Base-by-base conservation (phyloP, 2,888 invertebrate species). In the Eristalis pertinax region DNA sequence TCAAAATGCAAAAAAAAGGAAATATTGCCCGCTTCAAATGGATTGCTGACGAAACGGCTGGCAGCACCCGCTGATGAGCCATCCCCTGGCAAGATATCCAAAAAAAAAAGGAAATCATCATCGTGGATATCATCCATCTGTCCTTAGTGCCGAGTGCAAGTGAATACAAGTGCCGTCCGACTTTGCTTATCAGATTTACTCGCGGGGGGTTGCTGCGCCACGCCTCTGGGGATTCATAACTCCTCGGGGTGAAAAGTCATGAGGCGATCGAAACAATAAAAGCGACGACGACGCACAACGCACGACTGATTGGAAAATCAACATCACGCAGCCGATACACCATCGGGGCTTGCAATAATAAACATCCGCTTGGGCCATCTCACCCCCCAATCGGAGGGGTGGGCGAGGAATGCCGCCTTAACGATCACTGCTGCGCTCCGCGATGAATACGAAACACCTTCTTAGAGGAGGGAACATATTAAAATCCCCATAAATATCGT, bases 401-500 rank as follows among this genome's bases (percentile, higher is more conserved):
- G 50, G 50, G 11, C 41, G 56, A n/a, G 41, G 43, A 38, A 41
- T 26, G 43, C 73, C 64, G 58, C 35, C 65, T 65, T 74, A 80
- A 72, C 75, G 70, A 84, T 72, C 68, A 68, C 65, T 22, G 81
- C 29, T 68, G 68, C 56, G 56, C 72, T 73, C 38, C 63, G 68
- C 68, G 81, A 76, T 81, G 84, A 76, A 85, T 85, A 81, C 76
- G 60, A 85, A 85, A 85, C 72, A 85, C 84, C 84, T 81, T 85
- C 72, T 85, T 68, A 63, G 70, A 19, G 43, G n/a, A 29, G 29
- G 69, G 73, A 56, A n/a, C 13, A 72, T 81, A 81, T 81, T 80
- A 85, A 81, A 73, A 63, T 68, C 43, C 67, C 58, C 72, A 85
- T 85, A 81, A 85, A 85, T 81, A 64, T 77, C 60, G 64, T 29